Percentiles rank a stretch among this genome's conserved stretches.
These are phyloP conservation scores for Pipra filicauda DNA, from an alignment of 2,113 vertebrate species.

Conservation along the genomic window DNA sequence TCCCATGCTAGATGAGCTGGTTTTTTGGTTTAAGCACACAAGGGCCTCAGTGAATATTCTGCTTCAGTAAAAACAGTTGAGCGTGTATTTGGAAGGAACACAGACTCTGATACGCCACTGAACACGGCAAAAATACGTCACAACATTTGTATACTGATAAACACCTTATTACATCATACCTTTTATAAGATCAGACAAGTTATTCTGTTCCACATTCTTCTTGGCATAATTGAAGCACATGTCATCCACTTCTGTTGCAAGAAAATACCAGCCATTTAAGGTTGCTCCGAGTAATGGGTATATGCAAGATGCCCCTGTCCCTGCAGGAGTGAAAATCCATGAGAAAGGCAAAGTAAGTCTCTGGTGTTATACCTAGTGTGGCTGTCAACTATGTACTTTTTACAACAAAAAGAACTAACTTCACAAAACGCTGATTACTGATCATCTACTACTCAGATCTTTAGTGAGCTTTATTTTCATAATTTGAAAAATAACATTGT, in stretches of 20 bases:
- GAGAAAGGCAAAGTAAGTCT: background rate
- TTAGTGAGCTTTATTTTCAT: background rate
- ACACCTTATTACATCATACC: constrained; percentile 67
- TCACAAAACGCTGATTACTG: background rate
- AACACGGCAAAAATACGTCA: background rate
- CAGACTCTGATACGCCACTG: background rate
- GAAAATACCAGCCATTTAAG: constrained; percentile 97
- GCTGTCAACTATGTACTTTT: background rate
- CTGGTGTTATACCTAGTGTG: accelerated
- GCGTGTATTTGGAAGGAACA: background rate
- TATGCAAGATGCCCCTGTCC: constrained; percentile 96
- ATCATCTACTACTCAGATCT: background rate
- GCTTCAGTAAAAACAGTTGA: background rate
- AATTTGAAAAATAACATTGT: background rate
- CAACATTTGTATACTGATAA: background rate
- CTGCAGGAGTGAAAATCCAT: constrained; percentile 65
- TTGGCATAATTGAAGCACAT: constrained; percentile 98
- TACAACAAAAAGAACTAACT: background rate
- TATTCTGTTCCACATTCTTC: constrained; percentile 97
- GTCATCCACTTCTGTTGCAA: constrained; percentile 97
- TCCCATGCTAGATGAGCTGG: background rate
- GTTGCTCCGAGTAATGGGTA: constrained; percentile 96
- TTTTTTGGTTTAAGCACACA: background rate
- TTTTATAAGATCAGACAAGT: constrained; percentile 94
- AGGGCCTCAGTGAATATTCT: background rate